phyloP scores from a whole-genome alignment of 2,888 invertebrate genomes.

The Phragmatobia fuliginosa region DNA sequence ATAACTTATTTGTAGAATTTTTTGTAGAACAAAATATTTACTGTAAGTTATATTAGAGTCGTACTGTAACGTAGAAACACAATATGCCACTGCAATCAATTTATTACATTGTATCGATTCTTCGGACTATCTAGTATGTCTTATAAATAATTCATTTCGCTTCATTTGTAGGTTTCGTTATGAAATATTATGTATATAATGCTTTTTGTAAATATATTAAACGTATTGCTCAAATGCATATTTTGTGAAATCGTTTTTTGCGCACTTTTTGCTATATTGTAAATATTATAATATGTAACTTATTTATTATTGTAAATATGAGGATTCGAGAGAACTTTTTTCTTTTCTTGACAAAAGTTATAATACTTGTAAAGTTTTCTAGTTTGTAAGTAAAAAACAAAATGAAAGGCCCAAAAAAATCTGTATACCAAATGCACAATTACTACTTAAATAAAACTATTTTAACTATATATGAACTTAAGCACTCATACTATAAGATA shows the following conservation, averaged over 20 bases:
- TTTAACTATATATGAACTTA: constrained; percentile 67
- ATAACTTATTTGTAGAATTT: constrained; percentile 70
- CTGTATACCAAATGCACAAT: constrained; percentile 83
- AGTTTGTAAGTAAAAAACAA: constrained; percentile 71
- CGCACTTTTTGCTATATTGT: constrained; percentile 85
- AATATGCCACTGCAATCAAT: constrained; percentile 36
- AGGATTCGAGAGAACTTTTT: constrained; percentile 68
- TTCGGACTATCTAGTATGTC: constrained; percentile 31
- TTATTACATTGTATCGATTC: constrained; percentile 25
- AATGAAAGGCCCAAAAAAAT: constrained; percentile 81
- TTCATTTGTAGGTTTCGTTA: constrained; percentile 45
- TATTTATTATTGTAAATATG: constrained; percentile 68
- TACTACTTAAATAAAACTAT: constrained; percentile 72
- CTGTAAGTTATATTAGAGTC: constrained; percentile 47
- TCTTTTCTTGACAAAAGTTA: constrained; percentile 58
- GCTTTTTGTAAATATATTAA: constrained; percentile 83
- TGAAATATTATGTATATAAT: constrained; percentile 62
- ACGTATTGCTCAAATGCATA: constrained; percentile 86
- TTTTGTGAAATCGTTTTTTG: constrained; percentile 86
- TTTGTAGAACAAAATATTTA: constrained; percentile 59
- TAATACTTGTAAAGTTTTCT: constrained; percentile 50
- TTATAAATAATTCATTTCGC: constrained; percentile 31
- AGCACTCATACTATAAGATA: constrained; percentile 67
- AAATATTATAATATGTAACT: constrained; percentile 70
- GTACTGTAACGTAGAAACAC: constrained; percentile 39